Evolutionary conservation across 1,140 invertebrate genomes (phyloP), one percentile per base, ranked within the genome.

Genomic region (Heliconius himera): DNA sequence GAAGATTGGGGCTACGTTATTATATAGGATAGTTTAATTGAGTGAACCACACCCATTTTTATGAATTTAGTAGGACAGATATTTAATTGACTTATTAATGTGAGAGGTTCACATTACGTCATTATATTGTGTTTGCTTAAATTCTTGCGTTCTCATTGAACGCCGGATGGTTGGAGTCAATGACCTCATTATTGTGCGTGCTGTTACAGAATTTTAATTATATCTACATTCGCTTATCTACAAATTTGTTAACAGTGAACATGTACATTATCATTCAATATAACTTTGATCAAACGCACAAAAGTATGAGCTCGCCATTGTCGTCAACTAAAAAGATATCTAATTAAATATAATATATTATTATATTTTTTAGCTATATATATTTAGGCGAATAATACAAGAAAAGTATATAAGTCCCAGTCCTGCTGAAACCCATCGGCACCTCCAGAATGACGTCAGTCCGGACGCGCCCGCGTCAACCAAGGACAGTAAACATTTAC

Each of bases 401-500:
- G 54, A n/a, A 60, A 22, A 22, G 54, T 3, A 22, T 22, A n/a
- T 22, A 20, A 4, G 0, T 60, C 54, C n/a, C 3, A 66, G 56
- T 36, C 41, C 74, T 60, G 38, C 88, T 92, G 91, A 94, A 93
- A 92, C 91, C 92, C 91, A 90, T 88, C 82, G 89, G 91, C 88
- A 92, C 91, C 91, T 94, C 91, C 85, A 84, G 82, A 83, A 74
- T 92, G 90, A 93, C 92, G 91, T 93, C 91, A 93, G 86, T 79
- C 83, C 86, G 88, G 87, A 87, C 90, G 87, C 85, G 79, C 75
- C 76, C 81, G 84, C 87, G 85, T 82, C 90, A 86, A 83, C 84
- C 92, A 94, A 94, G 91, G 92, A 94, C 92, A 94, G 90, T 93
- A 93, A 94, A 92, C 91, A 93, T 91, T 90, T 88, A 88, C 84